phyloP scores from a whole-genome alignment of 2,113 vertebrate genomes.

The Corythoichthys haematopterus region DNA sequence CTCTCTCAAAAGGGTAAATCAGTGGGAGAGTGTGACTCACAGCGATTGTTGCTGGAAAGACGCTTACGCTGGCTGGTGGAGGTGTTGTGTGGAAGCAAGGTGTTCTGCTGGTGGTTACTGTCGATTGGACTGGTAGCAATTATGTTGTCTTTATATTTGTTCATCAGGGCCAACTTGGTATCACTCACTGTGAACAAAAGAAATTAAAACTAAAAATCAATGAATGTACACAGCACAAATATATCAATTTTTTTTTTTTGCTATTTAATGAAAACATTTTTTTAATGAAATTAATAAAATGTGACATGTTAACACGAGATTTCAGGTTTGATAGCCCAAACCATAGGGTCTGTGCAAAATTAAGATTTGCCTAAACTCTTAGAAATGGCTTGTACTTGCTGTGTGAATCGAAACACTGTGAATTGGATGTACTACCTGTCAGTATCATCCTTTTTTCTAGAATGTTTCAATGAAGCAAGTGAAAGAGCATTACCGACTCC shows the following conservation, averaged over 20 bases:
- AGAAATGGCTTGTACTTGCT: too few relatives aligned
- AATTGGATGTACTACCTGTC: too few relatives aligned
- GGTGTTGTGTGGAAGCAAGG: constrained; percentile 86
- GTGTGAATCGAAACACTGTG: too few relatives aligned
- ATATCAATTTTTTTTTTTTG: neutral
- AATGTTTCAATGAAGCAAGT: too few relatives aligned
- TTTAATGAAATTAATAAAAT: too few relatives aligned
- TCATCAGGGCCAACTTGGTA: constrained; percentile 95
- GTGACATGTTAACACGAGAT: too few relatives aligned
- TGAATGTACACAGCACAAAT: neutral
- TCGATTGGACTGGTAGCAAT: constrained; percentile 94
- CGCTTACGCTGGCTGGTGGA: constrained; percentile 93
- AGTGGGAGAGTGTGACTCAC: constrained; percentile 65
- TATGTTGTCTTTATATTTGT: constrained; percentile 98
- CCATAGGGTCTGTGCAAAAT: too few relatives aligned
- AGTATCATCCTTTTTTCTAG: too few relatives aligned
- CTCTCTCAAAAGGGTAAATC: constrained; percentile 13
- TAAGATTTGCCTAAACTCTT: too few relatives aligned
- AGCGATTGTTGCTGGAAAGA: constrained; percentile 91
- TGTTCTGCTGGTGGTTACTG: constrained; percentile 94
- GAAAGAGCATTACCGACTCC: too few relatives aligned
- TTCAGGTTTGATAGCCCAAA: too few relatives aligned
- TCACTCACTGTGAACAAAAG: constrained; percentile 80
- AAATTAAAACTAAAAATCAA: constrained; percentile 6
- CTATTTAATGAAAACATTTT: neutral